phyloP scores from a whole-genome alignment of 2,797 vertebrate genomes.

The Erethizon dorsatum region DNA sequence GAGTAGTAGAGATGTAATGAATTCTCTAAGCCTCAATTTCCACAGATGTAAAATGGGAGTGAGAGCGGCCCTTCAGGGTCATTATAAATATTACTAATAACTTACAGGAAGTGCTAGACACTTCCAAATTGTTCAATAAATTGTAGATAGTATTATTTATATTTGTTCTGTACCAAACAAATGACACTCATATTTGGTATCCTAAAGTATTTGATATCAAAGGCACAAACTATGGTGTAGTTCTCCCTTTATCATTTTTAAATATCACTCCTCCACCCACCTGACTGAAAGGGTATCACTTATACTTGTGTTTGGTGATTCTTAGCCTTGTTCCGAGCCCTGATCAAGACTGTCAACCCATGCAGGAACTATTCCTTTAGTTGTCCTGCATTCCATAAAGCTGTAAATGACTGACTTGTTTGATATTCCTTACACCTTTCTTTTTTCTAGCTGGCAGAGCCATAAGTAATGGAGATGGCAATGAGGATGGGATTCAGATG shows the following conservation, averaged over 20 bases:
- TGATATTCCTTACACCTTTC: neutral
- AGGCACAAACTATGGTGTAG: neutral
- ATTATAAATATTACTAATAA: slow-evolving; percentile 7
- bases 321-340: neutral
- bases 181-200: neutral
- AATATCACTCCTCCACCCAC: neutral
- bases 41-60: neutral
- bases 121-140: neutral
- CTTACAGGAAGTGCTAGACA: neutral
- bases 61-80: neutral
- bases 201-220: slow-evolving; percentile 51
- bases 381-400: neutral
- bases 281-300: slow-evolving; percentile 27
- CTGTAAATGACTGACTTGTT: neutral
- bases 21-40: slow-evolving; percentile 11
- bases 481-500: neutral
- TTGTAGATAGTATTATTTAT: neutral
- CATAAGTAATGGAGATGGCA: neutral
- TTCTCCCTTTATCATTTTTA: neutral
- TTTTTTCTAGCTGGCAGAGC: neutral
- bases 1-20: neutral
- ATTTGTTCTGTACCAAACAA: neutral
- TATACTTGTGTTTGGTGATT: neutral
- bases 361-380: neutral
- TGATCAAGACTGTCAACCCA: neutral